Percentiles rank a stretch among this genome's conserved stretches.
Evolutionary conservation across 2,113 vertebrate genomes (phyloP).

Genomic region (Pomatostomus ruficeps): DNA sequence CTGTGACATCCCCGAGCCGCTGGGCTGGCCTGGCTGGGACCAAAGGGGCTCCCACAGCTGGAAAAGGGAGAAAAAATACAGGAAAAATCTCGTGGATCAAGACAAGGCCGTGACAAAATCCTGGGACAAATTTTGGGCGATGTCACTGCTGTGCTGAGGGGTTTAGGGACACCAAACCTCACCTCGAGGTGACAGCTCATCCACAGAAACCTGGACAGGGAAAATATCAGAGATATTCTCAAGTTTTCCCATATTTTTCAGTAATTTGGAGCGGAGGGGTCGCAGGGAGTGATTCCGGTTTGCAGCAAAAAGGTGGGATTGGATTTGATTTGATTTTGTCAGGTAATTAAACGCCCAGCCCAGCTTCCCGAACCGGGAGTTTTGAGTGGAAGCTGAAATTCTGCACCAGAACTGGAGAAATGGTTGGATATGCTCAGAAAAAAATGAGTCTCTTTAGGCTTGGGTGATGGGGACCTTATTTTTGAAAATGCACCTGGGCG

Average conservation of each 20-base stretch:
- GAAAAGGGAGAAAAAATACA: neutral
- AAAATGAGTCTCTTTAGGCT: neutral
- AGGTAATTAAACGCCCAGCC: neutral
- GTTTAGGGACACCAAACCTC: fast-evolving
- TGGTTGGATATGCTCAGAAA: neutral
- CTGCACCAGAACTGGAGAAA: neutral
- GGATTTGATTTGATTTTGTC: neutral
- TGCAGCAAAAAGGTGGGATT: neutral
- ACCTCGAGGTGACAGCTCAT: neutral
- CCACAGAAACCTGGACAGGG: neutral
- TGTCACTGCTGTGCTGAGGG: neutral
- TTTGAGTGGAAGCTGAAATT: neutral
- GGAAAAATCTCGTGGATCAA: fast-evolving
- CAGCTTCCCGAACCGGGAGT: fast-evolving
- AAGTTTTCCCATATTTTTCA: fast-evolving
- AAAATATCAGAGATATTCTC: neutral
- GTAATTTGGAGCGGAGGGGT: neutral
- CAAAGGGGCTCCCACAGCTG: neutral
- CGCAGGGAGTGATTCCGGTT: neutral
- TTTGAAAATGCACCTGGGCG: neutral
- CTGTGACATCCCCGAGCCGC: neutral
- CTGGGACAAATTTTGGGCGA: neutral
- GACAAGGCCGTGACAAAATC: neutral
- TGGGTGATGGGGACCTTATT: neutral
- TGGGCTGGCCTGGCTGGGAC: neutral